Evolutionary conservation across 2,797 vertebrate species (phyloP), one percentile per base, ranked within the genome.

Genomic region (Heliangelus exortis): DNA sequence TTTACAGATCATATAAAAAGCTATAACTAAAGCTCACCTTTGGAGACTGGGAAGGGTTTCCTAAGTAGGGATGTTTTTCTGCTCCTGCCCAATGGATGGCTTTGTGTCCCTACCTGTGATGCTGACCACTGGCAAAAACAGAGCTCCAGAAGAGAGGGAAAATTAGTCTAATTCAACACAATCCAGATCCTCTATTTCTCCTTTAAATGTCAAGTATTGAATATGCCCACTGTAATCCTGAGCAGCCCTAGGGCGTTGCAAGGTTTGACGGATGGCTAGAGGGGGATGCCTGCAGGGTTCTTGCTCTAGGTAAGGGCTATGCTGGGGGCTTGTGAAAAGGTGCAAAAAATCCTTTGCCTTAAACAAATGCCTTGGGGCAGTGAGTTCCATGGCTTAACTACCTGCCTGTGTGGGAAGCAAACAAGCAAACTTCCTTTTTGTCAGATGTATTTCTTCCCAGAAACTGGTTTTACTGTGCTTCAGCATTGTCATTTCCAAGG

Each of bases 231-330:
- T 51, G 13, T 22, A 54, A 39, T 48, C 47, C 69, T 58, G 51
- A 69, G 7, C 33, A 66, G 43, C 8, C 23, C 66, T 63, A 47
- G 36, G 17, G 10, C 2, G 11, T 9, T 5, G 17, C 62, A 68
- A 15, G 31, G 6, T 23, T 58, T 54, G 43, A 76, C 18, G 31
- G 19, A 6, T 11, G 39, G 48, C 59, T 75, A 3, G 7, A 65
- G 23, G 29, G 12, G 31, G 39, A 34, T 22, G 34, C 33, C 21
- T 1, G 0, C 26, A 7, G 12, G 7, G 26, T 28, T 62, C 55
- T 73, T 58, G 31, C 15, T 54, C n/a, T 51, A 12, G 1, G 1
- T 1, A 43, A 53, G 11, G 18, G 5, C 45, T 13, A 0, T 28
- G 22, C 7, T 21, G 39, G 29, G 13, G 20, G 9, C 48, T 71